These are phyloP conservation scores for Pyrocoelia pectoralis DNA, from an alignment of 2,888 invertebrate genomes.

Conservation along the genomic window DNA sequence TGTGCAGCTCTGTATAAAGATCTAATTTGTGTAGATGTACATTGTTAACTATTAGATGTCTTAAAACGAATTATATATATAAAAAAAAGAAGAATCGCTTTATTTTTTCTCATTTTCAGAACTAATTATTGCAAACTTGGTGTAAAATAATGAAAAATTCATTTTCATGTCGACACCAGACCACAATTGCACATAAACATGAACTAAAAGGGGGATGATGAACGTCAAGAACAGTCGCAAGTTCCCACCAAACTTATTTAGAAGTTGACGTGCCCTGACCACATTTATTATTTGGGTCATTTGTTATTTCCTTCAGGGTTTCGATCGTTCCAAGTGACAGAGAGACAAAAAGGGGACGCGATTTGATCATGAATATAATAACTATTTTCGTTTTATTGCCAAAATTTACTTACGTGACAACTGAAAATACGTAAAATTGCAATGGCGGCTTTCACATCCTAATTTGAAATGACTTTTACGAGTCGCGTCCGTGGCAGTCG, in stretches of 20 bases:
- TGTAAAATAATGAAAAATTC: slow-evolving; percentile 29
- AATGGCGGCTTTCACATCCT: background rate
- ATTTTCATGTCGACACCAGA: slow-evolving; percentile 33
- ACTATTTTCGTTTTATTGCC: background rate
- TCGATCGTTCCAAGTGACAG: slow-evolving; percentile 21
- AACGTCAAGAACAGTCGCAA: slow-evolving; percentile 37
- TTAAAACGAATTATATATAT: slow-evolving; percentile 53
- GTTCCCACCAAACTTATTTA: slow-evolving; percentile 52
- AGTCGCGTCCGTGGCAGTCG: no score
- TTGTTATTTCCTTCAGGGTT: slow-evolving; percentile 47
- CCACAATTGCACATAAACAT: slow-evolving; percentile 36
- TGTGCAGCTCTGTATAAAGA: slow-evolving; percentile 26
- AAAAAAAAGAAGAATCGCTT: slow-evolving; percentile 11
- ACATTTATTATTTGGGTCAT: slow-evolving; percentile 53
- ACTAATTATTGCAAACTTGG: slow-evolving; percentile 13
- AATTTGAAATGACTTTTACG: no score
- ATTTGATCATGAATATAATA: slow-evolving; percentile 16
- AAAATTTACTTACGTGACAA: background rate
- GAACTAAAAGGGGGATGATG: slow-evolving; percentile 32
- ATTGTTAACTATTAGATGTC: slow-evolving; percentile 59
- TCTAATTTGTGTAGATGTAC: slow-evolving; percentile 52
- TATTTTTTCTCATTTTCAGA: background rate
- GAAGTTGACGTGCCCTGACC: slow-evolving; percentile 52
- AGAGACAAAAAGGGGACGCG: slow-evolving; percentile 16
- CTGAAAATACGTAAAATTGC: background rate